Evolutionary conservation across 2,888 invertebrate species (phyloP), one percentile per base, ranked within the genome.

Genomic region (Mayetiola destructor): DNA sequence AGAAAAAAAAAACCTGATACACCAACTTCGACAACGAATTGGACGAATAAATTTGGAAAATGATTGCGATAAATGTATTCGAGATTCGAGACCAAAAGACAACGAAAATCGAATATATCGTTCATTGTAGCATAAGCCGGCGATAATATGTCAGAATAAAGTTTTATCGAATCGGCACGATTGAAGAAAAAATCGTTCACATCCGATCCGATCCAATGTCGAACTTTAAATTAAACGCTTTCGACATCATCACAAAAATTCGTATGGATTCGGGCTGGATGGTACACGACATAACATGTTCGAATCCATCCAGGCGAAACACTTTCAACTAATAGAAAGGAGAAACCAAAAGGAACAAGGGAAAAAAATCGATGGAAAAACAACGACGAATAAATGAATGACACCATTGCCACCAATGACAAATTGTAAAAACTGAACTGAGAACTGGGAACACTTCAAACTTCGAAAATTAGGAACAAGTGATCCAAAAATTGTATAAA

Each of bases 201-300:
- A n/a, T n/a, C n/a, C n/a, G n/a, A n/a, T n/a, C n/a, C n/a, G n/a
- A n/a, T n/a, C n/a, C n/a, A n/a, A n/a, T 48, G 48, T 48, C 48
- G 48, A 48, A 48, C 48, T 48, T 48, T 48, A 48, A 48, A 48
- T 48, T 48, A 48, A 48, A 48, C 29, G 48, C 48, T 27, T 48
- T 48, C 48, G 48, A 48, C 27, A 3, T 27, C 48, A 48, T 10
- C 2, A 48, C 32, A n/a, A 27, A n/a, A 42, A n/a, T 8, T 48
- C 48, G 14, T 1, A n/a, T 27, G 48, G 16, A 27, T 48, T 27
- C n/a, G 27, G n/a, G 27, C 3, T 8, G 10, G 3, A n/a, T n/a
- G 8, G 27, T 14, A 48, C 2, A 16, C 27, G 18, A 39, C 5
- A n/a, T 4, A 6, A 21, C 40, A 27, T 23, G n/a, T 48, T 27